Base-by-base conservation (phyloP, 2,113 vertebrate species). In the Limnothrissa miodon region DNA sequence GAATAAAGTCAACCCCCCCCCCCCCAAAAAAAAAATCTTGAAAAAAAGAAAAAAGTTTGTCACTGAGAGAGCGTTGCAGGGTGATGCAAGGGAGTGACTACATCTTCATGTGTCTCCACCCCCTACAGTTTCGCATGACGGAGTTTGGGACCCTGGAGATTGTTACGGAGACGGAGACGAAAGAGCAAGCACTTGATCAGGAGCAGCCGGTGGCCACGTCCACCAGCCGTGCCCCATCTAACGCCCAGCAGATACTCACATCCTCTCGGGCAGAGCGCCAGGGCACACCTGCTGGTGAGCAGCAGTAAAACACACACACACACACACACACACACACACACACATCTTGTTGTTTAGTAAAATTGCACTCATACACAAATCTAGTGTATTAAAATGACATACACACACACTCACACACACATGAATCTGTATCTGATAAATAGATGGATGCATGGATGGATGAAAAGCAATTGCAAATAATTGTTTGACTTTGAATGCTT, bases 131-230 rank as follows among this genome's bases (percentile, higher is more conserved):
- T 86, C 95, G 97, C 83, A 97, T 99, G 91, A 99, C 97, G 84
- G 98, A 99, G 88, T 99, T 99, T 90, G 97, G 97, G 85, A 97
- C 97, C 23, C 91, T 99, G 87, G 98, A 99, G 93, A 97, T 99
- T 45, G 97, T 99, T 86, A 98, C 97, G 45, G 97, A 99, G 89
- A 83, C 56, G 17, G 97, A 97, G 89, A 95, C 91, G 44, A 96
- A 95, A 93, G 93, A 89, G 36, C 90, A 91, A 79, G 85, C 87
- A 79, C 81, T 82, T 2, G 83, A 87, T 82, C 70, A 90, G 11
- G 15, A 29, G 9, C 66, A 29, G 15, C 11, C 33, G 10, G 25
- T 36, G 13, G 19, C 29, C 11, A 36, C 66, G 2, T 36, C 25
- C 29, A 74, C 66, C 29, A 74, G 66, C 36, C 66, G 36, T 36